Evolutionary conservation across 1,140 invertebrate genomes (phyloP).

Genomic region (Drosophila rhopaloa): DNA sequence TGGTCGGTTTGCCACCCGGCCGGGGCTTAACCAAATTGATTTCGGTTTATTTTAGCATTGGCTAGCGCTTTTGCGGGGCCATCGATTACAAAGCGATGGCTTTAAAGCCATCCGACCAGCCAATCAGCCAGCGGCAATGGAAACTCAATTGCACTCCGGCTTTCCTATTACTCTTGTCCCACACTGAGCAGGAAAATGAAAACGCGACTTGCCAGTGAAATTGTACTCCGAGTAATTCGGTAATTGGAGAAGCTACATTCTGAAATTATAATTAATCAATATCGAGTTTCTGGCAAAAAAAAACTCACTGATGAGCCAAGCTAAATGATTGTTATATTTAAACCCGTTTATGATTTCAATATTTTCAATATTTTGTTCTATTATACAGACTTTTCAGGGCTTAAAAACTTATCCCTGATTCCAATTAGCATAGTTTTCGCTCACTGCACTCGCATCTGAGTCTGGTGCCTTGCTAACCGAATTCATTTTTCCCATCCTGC

Average conservation of each 20-base stretch:
- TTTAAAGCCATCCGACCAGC: conserved; percentile 55
- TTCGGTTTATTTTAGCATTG: conserved; percentile 75
- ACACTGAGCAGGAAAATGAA: conserved; percentile 17
- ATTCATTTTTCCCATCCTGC: conserved; percentile 48
- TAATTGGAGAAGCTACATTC: neutral
- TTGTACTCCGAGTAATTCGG: neutral
- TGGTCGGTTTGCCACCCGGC: conserved; percentile 3
- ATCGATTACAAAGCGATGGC: conserved; percentile 71
- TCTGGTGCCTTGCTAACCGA: conserved; percentile 40
- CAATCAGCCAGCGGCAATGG: conserved; percentile 32
- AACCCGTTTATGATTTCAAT: too few species aligned
- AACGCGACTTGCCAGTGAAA: neutral
- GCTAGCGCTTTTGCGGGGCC: conserved; percentile 40
- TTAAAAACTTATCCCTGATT: neutral
- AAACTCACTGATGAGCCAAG: too few species aligned
- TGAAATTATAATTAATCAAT: too few species aligned
- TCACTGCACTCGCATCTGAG: conserved; percentile 8
- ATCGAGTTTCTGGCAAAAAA: neutral
- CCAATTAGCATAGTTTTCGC: conserved; percentile 15
- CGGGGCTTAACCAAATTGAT: conserved; percentile 75
- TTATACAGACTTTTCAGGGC: too few species aligned
- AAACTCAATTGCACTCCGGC: conserved; percentile 48
- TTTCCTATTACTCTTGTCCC: conserved; percentile 55
- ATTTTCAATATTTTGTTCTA: too few species aligned
- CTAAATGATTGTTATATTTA: too few species aligned